Base-by-base conservation (phyloP, 2,113 vertebrate genomes). In the Rhegmatorhina hoffmannsi region DNA sequence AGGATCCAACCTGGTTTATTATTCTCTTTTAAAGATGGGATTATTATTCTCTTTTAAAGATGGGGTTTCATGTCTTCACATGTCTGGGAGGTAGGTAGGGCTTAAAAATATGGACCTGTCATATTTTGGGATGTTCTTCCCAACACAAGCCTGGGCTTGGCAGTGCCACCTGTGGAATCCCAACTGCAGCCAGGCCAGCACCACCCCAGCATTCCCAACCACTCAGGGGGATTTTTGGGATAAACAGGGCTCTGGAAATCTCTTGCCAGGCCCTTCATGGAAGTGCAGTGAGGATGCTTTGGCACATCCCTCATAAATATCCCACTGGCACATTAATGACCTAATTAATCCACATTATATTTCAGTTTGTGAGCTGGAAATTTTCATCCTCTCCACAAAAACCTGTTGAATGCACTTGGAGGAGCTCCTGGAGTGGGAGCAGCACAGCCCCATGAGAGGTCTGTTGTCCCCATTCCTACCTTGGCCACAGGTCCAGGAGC, bases 191-290 rank as follows among this genome's bases (percentile, higher is more conserved):
- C 62, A 24, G 46, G 15, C 16, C 3, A 3, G 34, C 63, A 53
- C 56, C 13, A 24, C 11, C 20, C 62, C 4, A 0, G 1, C 8
- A 14, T 40, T 80, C 34, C 16, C 15, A 25, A 18, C 2, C 9
- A 2, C 38, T 5, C 2, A 1, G 46, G 26, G 46, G 17, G 1
- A 34, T 40, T 74, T 86, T 70, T 11, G 67, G 76, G 62, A 82
- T 28, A 25, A 50, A 28, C 8, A 13, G 28, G 1, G 28, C 36
- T 25, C 56, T 25, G 58, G n/a, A 11, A 34, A 59, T 70, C 66
- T 38, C 28, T 19, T 2, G 0, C 11, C 33, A 38, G 73, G 26
- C 29, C 8, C 29, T 58, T 11, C 0, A 4, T 16, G 17, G 20
- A 53, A 53, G 31, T 11, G 23, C 50, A n/a, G 46, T 60, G 64